Evolutionary conservation across 2,113 vertebrate species (phyloP), one percentile per base, ranked within the genome.

Genomic region (Ascaphus truei): DNA sequence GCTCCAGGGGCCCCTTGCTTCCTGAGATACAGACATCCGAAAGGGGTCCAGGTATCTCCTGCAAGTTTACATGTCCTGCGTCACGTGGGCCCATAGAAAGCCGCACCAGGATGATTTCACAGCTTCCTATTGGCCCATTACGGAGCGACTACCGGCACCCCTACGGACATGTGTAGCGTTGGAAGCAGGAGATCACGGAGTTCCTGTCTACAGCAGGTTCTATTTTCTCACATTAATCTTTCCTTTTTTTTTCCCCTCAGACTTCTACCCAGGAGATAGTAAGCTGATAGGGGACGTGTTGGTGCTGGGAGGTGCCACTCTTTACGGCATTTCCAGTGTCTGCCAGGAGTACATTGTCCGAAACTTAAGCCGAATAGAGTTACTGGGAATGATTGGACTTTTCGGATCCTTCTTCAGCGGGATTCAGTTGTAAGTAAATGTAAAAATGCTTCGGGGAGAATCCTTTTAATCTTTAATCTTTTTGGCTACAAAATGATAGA

Each of bases 351-450:
- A 94, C 76, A 96, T 98, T 0, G 93, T 98, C 73, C 93, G 95
- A 79, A 98, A 95, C 62, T 78, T 94, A 77, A 96, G 94, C 67
- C 88, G 95, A 2, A 94, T 96, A 62, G 96, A 98, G 76, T 96
- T 97, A 79, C 86, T 98, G 26, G 96, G 95, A 65, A 97, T 98
- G 95, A 94, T 98, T 2, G 96, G 96, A 58, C 94, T 98, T 61
- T 98, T 98, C 2, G 96, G 95, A 65, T 96, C 96, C 57, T 98
- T 98, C 88, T 97, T 98, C 89, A 97, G 95, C 30, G 96, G 96
- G 73, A 97, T 98, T 75, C 96, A 98, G 60, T 83, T 98, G 96
- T 98, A 80, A 95, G 95, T 95, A 83, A 27, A 60, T 75, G 6
- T 7, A 26, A 39, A 6, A 10, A 39, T 39, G n/a, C 36, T 39